phyloP scores from a whole-genome alignment of 2,797 vertebrate species.

The Lateolabrax maculatus region DNA sequence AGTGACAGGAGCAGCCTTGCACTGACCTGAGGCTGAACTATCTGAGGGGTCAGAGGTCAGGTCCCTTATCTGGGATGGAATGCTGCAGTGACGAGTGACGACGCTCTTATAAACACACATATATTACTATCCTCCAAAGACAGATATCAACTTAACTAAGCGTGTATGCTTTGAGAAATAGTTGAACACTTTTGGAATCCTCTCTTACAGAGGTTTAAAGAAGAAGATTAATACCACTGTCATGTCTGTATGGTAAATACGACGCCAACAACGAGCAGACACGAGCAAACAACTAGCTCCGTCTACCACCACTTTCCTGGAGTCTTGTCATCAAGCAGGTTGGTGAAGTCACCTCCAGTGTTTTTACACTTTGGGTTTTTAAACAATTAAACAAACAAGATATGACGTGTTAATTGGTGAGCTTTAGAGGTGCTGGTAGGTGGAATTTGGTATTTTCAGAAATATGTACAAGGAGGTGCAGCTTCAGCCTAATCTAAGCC shows the following conservation, averaged over 20 bases:
- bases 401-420: no score
- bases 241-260: background rate
- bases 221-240: background rate
- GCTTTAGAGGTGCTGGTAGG: background rate
- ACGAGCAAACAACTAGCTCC: background rate
- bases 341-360: background rate
- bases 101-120: background rate
- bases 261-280: no score
- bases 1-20: conserved; percentile 78
- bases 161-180: background rate
- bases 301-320: background rate
- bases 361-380: background rate
- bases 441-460: background rate
- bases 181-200: background rate
- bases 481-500: background rate
- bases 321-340: background rate
- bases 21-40: conserved; percentile 78
- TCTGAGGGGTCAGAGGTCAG: conserved; percentile 67
- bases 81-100: conserved; percentile 38
- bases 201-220: background rate
- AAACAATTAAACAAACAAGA: background rate
- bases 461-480: background rate
- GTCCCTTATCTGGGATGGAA: conserved; percentile 77
- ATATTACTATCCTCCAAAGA: background rate
- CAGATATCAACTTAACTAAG: background rate